Evolutionary conservation across 2,113 vertebrate species (phyloP).

Genomic region (Amphilophus citrinellus): DNA sequence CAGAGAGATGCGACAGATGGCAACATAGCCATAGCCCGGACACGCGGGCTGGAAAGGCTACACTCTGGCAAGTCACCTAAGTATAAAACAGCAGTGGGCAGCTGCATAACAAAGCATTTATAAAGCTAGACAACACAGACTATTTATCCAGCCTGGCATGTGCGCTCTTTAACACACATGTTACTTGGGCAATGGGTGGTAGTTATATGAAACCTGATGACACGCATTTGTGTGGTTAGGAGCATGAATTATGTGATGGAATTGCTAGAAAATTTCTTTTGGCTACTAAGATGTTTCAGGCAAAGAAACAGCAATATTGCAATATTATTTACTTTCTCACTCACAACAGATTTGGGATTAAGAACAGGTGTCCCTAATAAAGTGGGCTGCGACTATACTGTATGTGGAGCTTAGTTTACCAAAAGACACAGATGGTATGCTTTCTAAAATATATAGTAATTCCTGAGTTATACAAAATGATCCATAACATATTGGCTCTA

Average conservation of each 20-base stretch:
- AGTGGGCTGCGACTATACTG: not conserved
- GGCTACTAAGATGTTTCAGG: not conserved
- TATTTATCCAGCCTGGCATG: constrained; percentile 34
- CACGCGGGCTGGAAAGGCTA: constrained; percentile 34
- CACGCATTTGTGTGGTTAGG: not conserved
- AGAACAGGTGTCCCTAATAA: not conserved
- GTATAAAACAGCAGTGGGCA: constrained; percentile 33
- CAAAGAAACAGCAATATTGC: not conserved
- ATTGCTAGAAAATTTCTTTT: not conserved
- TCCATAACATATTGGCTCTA: constrained; percentile 22
- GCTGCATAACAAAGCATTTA: constrained; percentile 40
- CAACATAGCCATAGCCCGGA: constrained; percentile 24
- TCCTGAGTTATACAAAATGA: constrained; percentile 16
- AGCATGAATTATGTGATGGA: constrained; percentile 18
- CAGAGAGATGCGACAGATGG: constrained; percentile 57
- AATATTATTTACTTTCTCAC: not conserved
- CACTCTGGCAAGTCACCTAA: not conserved
- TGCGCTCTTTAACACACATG: constrained; percentile 10
- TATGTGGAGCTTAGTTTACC: not conserved
- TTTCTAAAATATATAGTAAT: constrained; percentile 13
- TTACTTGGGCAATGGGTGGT: not conserved
- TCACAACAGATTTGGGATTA: not conserved
- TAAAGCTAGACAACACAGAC: constrained; percentile 26
- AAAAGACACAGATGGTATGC: not conserved
- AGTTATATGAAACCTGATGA: constrained; percentile 7